Evolutionary conservation across 2,797 vertebrate species (phyloP).

Genomic region (Myiotriccus ornatus): DNA sequence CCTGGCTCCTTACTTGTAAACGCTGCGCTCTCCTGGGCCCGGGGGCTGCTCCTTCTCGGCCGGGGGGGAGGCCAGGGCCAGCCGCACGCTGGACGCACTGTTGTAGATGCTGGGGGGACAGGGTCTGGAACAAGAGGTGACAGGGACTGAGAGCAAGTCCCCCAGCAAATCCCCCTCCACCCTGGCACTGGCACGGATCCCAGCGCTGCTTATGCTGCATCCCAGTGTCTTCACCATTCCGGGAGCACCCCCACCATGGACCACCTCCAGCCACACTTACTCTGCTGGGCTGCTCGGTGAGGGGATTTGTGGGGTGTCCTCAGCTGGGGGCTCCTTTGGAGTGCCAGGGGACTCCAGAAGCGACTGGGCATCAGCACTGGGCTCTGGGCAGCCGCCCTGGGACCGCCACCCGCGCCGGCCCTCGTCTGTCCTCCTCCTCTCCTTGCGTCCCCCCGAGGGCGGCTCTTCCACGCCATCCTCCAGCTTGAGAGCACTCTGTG

Average conservation of each 20-base stretch:
- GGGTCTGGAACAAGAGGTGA: slow-evolving; percentile 52
- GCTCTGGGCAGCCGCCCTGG: neutral
- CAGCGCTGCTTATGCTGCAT: accelerated
- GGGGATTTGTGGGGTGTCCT: neutral
- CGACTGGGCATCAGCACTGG: neutral
- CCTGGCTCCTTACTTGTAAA: slow-evolving; percentile 81
- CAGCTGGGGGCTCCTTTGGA: neutral
- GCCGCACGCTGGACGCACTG: slow-evolving; percentile 2
- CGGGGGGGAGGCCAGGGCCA: neutral
- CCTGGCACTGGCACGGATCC: neutral
- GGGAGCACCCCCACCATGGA: accelerated
- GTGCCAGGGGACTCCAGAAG: neutral
- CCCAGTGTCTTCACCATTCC: neutral
- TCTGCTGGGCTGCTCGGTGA: neutral
- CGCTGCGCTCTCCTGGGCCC: slow-evolving; percentile 64
- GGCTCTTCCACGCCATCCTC: slow-evolving; percentile 80
- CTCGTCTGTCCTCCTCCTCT: slow-evolving; percentile 72
- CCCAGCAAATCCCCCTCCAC: neutral
- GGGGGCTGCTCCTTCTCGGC: slow-evolving; percentile 24
- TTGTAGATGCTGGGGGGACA: slow-evolving; percentile 35
- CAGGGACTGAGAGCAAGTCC: neutral
- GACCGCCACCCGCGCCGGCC: slow-evolving; percentile 70
- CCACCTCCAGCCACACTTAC: neutral
- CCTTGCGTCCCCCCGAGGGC: slow-evolving; percentile 55
- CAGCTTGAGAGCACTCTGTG: slow-evolving; percentile 77